Percentiles rank a stretch among this genome's conserved stretches.
Conservation (phyloP, 2,113 vertebrate species). For the Ia io region DNA sequence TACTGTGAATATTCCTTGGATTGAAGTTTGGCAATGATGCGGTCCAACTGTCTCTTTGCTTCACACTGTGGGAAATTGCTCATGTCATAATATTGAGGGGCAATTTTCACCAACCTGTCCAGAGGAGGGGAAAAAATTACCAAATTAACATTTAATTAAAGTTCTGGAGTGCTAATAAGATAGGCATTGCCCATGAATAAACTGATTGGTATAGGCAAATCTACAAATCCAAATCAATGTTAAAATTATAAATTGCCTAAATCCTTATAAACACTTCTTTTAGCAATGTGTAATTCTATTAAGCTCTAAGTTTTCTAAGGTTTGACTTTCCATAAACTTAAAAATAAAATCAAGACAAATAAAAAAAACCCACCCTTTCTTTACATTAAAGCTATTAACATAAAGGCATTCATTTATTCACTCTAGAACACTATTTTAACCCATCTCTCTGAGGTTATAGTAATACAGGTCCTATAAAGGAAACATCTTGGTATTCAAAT, state of each 20-base stretch:
- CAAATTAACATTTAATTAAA: constrained; percentile 57
- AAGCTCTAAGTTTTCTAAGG: not conserved
- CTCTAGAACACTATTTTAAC: not conserved
- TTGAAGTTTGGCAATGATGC: constrained; percentile 95
- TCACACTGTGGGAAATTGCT: constrained; percentile 98
- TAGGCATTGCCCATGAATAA: not conserved
- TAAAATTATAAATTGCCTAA: not conserved
- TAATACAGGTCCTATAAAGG: not conserved
- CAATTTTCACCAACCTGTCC: constrained; percentile 96
- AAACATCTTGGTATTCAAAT: not conserved
- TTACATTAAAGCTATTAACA: not conserved
- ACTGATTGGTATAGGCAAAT: not conserved
- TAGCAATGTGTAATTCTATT: not conserved
- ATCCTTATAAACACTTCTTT: not conserved
- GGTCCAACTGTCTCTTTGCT: constrained; percentile 97
- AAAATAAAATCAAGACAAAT: not conserved
- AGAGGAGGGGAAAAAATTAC: constrained; percentile 72
- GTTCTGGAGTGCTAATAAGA: not conserved
- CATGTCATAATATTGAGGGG: constrained; percentile 98
- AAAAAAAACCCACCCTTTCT: not conserved
- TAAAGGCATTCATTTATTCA: not conserved
- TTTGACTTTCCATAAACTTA: not conserved
- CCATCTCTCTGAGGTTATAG: not conserved
- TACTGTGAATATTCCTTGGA: constrained; percentile 98
- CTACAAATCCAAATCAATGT: not conserved